Evolutionary conservation across 2,888 invertebrate species (phyloP), one percentile per base, ranked within the genome.

Genomic region (Halictus ligatus): DNA sequence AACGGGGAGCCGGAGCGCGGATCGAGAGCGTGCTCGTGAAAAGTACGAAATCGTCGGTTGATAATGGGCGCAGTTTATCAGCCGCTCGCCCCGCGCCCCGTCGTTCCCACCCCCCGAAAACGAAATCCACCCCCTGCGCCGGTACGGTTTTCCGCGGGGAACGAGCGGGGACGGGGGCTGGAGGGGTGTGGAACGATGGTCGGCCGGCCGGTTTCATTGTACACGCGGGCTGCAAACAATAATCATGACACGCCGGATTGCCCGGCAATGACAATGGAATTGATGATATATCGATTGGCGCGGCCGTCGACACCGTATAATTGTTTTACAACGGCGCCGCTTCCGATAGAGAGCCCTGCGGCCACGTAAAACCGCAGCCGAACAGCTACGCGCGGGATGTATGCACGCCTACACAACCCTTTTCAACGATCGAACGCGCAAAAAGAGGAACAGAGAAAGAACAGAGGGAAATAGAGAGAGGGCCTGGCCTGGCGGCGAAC

Each of bases 171-270:
- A 71, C n/a, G 40, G 25, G 50, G 4, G 29, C 35, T 35, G 5
- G 15, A 50, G 15, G n/a, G 74, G 75, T n/a, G 73, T 2, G 35
- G n/a, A 25, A 21, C 35, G 29, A 8, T 21, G 50, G 50, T 21
- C 21, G 29, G 64, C 46, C n/a, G 76, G 43, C 78, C 78, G 80
- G 81, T 84, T 90, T 93, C 93, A 94, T 94, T 93, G 93, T 94
- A 93, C 93, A 89, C 92, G 92, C 92, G 91, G 92, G 93, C 92
- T 91, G 94, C 93, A 93, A 94, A 95, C 95, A 95, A 95, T 95
- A 94, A 95, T 95, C 95, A 94, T 94, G 95, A 95, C 94, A 95
- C 94, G 94, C 92, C 89, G 93, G 93, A 94, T 93, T 94, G 93
- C 92, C 92, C 93, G 90, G 93, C 94, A 94, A 93, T 94, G 94